phyloP scores from a whole-genome alignment of 2,797 vertebrate species.

The Anisognathus igniventris region DNA sequence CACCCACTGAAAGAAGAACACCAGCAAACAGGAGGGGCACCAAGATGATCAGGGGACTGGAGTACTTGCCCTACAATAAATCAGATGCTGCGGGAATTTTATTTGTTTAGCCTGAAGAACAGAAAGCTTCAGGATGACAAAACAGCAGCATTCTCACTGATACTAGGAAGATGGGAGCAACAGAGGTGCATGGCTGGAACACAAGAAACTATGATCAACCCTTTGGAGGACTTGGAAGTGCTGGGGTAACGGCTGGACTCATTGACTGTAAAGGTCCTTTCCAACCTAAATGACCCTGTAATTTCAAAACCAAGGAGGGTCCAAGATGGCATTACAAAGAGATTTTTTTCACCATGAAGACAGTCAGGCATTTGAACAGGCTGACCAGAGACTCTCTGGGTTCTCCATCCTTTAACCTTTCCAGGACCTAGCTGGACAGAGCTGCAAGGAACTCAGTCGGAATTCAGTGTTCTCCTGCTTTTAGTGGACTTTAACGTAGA shows the following conservation, averaged over 20 bases:
- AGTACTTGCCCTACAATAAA: not conserved
- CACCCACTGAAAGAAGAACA: not conserved
- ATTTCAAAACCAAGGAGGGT: not conserved
- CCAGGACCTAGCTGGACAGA: not conserved
- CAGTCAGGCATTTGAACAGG: not conserved
- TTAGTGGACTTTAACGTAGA: not conserved
- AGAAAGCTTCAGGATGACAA: too few species aligned
- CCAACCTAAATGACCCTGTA: not conserved
- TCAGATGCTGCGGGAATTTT: not conserved
- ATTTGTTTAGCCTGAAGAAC: not conserved
- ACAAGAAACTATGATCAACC: not conserved
- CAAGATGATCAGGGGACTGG: not conserved
- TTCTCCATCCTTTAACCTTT: not conserved
- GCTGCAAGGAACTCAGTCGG: fast-evolving
- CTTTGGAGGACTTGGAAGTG: not conserved
- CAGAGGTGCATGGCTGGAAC: not conserved
- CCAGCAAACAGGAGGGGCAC: not conserved
- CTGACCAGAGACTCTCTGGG: not conserved
- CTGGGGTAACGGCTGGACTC: not conserved
- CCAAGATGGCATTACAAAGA: not conserved
- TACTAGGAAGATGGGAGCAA: not conserved
- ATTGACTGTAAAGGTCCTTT: fast-evolving
- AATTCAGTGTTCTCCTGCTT: not conserved
- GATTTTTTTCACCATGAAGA: not conserved
- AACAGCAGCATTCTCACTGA: not conserved